Evolutionary conservation across 2,888 invertebrate genomes (phyloP), one percentile per base, ranked within the genome.

Genomic region (Desoria tigrina): DNA sequence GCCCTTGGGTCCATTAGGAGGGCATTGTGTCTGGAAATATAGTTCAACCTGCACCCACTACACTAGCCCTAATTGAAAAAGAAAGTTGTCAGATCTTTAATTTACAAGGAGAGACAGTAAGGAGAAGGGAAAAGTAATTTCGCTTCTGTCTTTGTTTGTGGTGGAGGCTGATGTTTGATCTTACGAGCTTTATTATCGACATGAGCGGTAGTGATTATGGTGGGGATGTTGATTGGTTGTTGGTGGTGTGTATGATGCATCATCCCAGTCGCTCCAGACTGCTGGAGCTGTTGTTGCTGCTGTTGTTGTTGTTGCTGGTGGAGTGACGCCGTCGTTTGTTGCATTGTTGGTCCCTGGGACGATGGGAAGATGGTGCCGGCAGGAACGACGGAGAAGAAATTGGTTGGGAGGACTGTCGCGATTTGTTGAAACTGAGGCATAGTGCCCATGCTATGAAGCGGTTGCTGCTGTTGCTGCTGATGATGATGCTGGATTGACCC

Each of bases 281-380:
- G 57, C 23, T 66, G 51, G 42, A 60, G 65, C 60, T 68, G 68
- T 45, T 67, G 69, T 51, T 72, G 67, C 49, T 68, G 61, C 16
- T 66, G 65, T 42, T 58, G 65, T 3, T 18, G n/a, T 53, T 37
- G 42, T 7, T 60, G 60, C 18, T 45, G 55, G n/a, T 56, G 66
- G 9, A 61, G 65, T 7, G 42, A 57, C 9, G 71, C 72, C 27
- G 63, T 66, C 11, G 56, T 53, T 27, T 61, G 65, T 56, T 68
- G 69, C 42, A 63, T 77, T 83, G 78, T 81, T 86, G 82, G 78
- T 84, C 81, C 81, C 86, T 82, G 72, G 85, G 82, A 81, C n/a
- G n/a, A n/a, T 84, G 79, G 78, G 85, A 83, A 80, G 85, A 79
- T 78, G 84, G 79, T 81, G 86, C 81, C 77, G 85, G 86, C 62